phyloP scores from a whole-genome alignment of 2,888 invertebrate genomes.

The Drosophila formosana region DNA sequence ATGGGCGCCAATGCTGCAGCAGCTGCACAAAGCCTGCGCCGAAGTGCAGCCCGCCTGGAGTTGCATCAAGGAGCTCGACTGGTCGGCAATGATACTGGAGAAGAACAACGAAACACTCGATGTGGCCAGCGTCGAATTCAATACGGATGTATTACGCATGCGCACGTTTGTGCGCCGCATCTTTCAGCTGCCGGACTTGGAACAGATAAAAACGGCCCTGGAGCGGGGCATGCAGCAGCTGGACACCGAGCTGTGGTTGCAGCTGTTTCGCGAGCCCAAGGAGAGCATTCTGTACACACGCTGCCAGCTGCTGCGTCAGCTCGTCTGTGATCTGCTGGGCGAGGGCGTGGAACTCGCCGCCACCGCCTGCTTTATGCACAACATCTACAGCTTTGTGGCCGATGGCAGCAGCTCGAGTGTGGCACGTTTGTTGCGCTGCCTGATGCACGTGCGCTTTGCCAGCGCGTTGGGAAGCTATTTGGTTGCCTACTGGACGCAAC shows the following conservation, averaged over 20 bases:
- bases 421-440: conserved; percentile 44
- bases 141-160: conserved; percentile 50
- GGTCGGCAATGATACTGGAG: conserved; percentile 35
- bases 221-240: conserved; percentile 48
- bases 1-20: conserved; percentile 47
- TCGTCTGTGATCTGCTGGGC: conserved; percentile 62
- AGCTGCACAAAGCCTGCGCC: conserved; percentile 54
- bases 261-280: conserved; percentile 55
- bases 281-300: conserved; percentile 56
- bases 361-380: conserved; percentile 54
- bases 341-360: conserved; percentile 18
- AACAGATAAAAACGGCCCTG: conserved; percentile 51
- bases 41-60: conserved; percentile 59
- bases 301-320: conserved; percentile 59
- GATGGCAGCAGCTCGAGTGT: conserved; percentile 25
- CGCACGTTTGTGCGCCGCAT: conserved; percentile 61
- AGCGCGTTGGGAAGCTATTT: conserved; percentile 47
- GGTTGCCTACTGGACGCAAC: conserved; percentile 50
- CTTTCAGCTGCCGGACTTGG: conserved; percentile 37
- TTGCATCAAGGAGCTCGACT: conserved; percentile 55
- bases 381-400: conserved; percentile 45
- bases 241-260: conserved; percentile 51
- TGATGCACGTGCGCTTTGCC: conserved; percentile 52
- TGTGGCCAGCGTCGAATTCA: conserved; percentile 27
- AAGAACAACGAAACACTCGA: conserved; percentile 22